A percentile compares a stretch with the other conserved stretches of the same genome.
phyloP scores from a whole-genome alignment of 1,140 invertebrate genomes.

The Portunus trituberculatus region DNA sequence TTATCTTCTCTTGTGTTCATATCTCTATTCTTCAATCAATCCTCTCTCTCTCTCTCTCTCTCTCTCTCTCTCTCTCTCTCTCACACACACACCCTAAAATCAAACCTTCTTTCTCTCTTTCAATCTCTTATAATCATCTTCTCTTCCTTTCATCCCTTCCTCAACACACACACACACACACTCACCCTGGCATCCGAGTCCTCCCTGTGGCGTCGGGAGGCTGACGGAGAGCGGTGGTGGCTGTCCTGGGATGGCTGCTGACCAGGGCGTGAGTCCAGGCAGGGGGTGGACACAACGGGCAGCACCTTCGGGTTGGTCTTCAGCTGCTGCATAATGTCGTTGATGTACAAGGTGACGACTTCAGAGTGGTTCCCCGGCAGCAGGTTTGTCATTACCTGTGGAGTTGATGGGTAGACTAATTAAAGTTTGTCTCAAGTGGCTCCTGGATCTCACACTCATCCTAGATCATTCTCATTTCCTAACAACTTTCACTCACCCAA shows the following conservation, averaged over 20 bases:
- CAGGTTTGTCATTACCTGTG: conserved; percentile 90
- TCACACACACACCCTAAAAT: too few species aligned
- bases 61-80: neutral
- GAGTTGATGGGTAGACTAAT: neutral
- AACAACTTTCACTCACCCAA: too few species aligned
- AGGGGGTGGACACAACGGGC: conserved; percentile 83
- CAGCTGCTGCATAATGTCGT: conserved; percentile 91
- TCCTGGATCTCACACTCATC: too few species aligned
- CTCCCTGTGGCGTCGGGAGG: conserved; percentile 58
- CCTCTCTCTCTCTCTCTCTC: neutral
- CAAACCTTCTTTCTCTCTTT: neutral
- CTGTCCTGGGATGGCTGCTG: conserved; percentile 46
- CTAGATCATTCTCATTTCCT: neutral
- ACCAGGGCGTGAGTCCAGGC: conserved; percentile 69
- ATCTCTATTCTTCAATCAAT: too few species aligned
- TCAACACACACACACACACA: neutral
- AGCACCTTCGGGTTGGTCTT: conserved; percentile 88
- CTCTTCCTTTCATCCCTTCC: neutral
- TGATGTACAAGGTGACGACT: conserved; percentile 90
- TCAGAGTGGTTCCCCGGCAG: conserved; percentile 90
- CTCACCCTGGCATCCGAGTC: conserved; percentile 66
- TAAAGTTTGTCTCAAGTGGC: too few species aligned
- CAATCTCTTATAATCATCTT: neutral
- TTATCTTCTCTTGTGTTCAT: too few species aligned
- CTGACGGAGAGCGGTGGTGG: conserved; percentile 51